Base-by-base conservation (phyloP, 2,888 invertebrate species). In the Aleiodes alternator region DNA sequence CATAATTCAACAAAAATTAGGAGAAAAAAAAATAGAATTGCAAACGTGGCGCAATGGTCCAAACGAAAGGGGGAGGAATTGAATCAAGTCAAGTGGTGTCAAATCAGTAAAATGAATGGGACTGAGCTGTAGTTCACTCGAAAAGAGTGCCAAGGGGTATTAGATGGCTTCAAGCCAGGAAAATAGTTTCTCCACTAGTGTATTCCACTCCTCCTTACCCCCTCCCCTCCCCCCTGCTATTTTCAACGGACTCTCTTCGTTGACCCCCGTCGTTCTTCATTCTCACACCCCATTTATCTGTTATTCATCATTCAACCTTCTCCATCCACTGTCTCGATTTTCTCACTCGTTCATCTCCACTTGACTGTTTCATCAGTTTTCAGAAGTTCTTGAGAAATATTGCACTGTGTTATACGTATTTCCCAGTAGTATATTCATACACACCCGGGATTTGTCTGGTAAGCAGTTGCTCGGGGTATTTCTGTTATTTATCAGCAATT, bases 151-250 rank as follows among this genome's bases (percentile, higher is more conserved):
- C 79, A 76, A 80, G 80, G 80, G 79, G 82, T 83, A 84, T 85
- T 82, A 83, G 84, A 83, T 85, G 84, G 84, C 84, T 78, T 50
- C 59, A 74, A 81, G 85, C 85, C 85, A 86, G 84, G 38, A 75
- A 53, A 74, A 70, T 72, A 68, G 34, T 59, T 56, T 66, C 53
- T 68, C 23, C 16, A 48, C 57, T 61, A 29, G 57, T 73, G 38
- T 74, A 57, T 68, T 70, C 56, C 72, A 73, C 48, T 69, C 73
- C 57, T 48, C 29, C 66, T 57, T 57, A 57, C 14, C 68, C 31
- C 31, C 48, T 2, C 23, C 23, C 23, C 23, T 23, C 23, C 23
- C 23, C 23, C 23, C 23, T 23, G 23, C 71, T 43, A 51, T 70
- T 66, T 74, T 66, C 72, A 53, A 70, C 50, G 68, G 64, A 70